phyloP scores from a whole-genome alignment of 2,113 vertebrate species.

The Pangasianodon hypophthalmus region DNA sequence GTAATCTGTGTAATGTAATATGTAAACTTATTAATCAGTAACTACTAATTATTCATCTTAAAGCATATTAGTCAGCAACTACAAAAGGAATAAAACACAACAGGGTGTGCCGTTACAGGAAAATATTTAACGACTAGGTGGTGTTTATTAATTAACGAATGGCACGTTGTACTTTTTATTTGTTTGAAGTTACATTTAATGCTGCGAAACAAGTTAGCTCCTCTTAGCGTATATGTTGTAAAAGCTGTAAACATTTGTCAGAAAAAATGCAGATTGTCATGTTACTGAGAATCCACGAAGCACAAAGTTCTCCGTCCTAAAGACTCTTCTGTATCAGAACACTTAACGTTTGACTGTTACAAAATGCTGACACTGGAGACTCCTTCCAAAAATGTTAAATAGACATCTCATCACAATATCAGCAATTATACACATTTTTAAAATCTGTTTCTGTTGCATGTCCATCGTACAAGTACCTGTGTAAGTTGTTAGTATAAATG shows the following conservation, averaged over 20 bases:
- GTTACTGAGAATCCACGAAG: not conserved
- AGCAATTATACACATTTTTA: not conserved
- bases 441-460: not conserved
- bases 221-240: not conserved
- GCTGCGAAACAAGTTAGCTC: not conserved
- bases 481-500: not conserved
- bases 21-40: not conserved
- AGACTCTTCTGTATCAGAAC: too few species aligned
- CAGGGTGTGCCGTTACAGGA: not conserved
- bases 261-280: not conserved
- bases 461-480: not conserved
- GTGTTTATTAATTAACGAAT: not conserved
- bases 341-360: not conserved
- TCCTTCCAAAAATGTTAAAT: not conserved
- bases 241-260: not conserved
- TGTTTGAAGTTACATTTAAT: not conserved
- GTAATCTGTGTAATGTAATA: not conserved
- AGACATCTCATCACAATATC: not conserved
- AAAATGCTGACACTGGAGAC: not conserved
- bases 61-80: not conserved
- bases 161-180: not conserved
- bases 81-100: not conserved
- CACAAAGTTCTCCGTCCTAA: not conserved
- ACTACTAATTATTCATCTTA: not conserved
- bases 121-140: not conserved